These are phyloP conservation scores for Nesoenas mayeri DNA, from an alignment of 2,113 vertebrate genomes.

Conservation along the genomic window DNA sequence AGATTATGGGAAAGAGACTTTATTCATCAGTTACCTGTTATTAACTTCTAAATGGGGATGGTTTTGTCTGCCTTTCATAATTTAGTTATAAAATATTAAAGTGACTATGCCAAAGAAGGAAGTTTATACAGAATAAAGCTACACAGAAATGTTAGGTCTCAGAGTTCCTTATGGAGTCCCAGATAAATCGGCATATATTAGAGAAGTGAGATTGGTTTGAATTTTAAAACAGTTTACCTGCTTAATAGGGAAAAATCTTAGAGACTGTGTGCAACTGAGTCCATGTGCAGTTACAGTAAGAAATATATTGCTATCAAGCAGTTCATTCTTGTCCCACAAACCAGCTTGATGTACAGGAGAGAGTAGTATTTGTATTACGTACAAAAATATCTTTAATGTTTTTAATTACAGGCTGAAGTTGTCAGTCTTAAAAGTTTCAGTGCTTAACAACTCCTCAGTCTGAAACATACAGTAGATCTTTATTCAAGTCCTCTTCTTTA, in stretches of 20 bases:
- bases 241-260: neutral
- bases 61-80: neutral
- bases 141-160: neutral
- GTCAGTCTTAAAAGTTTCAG: neutral
- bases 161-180: neutral
- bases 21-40: neutral
- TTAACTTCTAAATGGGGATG: neutral
- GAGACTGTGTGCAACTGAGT: neutral
- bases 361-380: neutral
- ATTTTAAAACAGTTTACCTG: neutral
- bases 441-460: neutral
- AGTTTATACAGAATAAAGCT: neutral
- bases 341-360: neutral
- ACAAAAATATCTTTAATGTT: neutral
- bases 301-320: neutral
- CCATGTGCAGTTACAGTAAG: neutral
- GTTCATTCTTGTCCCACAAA: neutral
- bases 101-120: neutral
- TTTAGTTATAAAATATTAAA: neutral
- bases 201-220: neutral
- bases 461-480: neutral
- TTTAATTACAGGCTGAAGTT: neutral
- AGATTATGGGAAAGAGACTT: neutral
- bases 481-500: neutral
- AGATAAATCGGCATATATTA: neutral